Evolutionary conservation across 2,888 invertebrate genomes (phyloP), one percentile per base, ranked within the genome.

Genomic region (Hedychridium roseum): DNA sequence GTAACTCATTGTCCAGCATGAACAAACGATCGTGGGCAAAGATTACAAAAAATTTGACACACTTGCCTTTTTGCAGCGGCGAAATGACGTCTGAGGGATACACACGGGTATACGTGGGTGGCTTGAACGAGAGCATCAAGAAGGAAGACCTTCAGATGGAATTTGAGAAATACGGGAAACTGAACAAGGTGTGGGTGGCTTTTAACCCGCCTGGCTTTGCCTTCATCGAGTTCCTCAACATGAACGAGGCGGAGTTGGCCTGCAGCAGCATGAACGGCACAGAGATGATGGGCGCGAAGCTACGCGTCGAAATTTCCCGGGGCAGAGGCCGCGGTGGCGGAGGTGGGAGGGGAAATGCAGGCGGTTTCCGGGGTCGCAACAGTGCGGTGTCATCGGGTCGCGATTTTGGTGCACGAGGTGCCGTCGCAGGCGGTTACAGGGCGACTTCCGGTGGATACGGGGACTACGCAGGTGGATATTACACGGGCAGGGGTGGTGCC

Each of bases 191-290:
- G 61, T 94, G 94, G 94, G 92, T 92, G 68, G 94, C 94, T 64
- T 91, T 94, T 80, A 94, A 94, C 81, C 94, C 94, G 65, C 94
- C 94, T 65, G 94, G 94, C 73, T 95, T 94, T 81, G 94, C 94
- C 59, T 94, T 94, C 83, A 91, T 94, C 79, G 94, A 94, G 82
- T 95, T 93, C 81, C 88, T 90, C 78, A 91, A 90, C 81, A 86
- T 88, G 79, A 88, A 89, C 75, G 94, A 94, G 81, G 94, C 94
- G 27, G 92, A 93, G 78, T 88, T 90, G 73, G 94, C 94, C 56
- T 92, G 93, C 82, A 90, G 88, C 79, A 89, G 88, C 73, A 85
- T 94, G 82, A 94, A 94, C 73, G 94, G 94, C 57, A 88, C 90
- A 60, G 92, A 92, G 79, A 86, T 94, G 75, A 83, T 92, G 82